Evolutionary conservation across 2,113 vertebrate genomes (phyloP).

Genomic region (Myotis brandtii): DNA sequence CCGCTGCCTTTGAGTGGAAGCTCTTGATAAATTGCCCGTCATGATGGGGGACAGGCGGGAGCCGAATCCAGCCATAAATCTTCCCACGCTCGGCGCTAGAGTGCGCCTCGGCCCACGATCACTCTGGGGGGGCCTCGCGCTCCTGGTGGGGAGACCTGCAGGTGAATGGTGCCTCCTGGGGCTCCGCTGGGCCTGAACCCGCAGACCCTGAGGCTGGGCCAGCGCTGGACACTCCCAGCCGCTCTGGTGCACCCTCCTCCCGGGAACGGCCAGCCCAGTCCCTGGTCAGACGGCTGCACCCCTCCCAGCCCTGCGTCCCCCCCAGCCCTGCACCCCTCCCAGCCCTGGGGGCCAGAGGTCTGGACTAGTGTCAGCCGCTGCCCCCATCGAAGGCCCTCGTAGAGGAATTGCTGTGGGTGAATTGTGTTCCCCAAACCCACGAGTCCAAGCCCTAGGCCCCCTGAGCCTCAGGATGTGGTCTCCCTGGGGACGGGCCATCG

Average conservation of each 20-base stretch:
- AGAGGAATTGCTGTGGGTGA: not conserved
- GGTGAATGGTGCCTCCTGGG: fast-evolving
- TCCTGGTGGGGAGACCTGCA: not conserved
- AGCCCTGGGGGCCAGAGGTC: not conserved
- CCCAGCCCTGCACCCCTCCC: not conserved
- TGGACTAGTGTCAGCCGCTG: not conserved
- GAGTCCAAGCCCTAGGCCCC: not conserved
- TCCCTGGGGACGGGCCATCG: not conserved
- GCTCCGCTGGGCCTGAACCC: fast-evolving
- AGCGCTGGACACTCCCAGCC: no score
- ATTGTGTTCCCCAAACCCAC: not conserved
- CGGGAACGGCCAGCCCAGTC: not conserved
- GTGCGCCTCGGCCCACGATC: not conserved
- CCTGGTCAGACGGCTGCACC: fast-evolving
- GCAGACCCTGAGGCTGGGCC: not conserved
- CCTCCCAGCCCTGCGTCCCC: not conserved
- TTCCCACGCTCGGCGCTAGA: not conserved
- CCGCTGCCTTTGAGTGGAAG: not conserved
- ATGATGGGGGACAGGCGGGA: not conserved
- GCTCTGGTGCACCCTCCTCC: not conserved
- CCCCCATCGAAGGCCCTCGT: not conserved
- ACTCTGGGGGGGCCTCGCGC: fast-evolving
- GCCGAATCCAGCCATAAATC: not conserved
- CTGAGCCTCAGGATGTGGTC: not conserved
- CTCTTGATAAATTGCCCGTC: not conserved